phyloP scores from a whole-genome alignment of 2,113 vertebrate genomes.

The Shinisaurus crocodilurus region DNA sequence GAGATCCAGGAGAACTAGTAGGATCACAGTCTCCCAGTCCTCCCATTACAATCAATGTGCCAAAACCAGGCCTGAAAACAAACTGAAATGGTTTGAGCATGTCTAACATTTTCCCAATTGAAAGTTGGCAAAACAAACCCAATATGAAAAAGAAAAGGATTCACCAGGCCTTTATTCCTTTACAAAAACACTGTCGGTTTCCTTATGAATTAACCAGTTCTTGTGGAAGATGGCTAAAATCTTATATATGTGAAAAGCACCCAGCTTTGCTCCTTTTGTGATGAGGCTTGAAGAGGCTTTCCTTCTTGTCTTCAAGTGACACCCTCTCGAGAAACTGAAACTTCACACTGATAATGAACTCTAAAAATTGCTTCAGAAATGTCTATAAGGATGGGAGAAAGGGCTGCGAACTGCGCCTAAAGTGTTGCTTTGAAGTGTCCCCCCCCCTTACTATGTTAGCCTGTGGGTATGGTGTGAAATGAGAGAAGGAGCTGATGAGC shows the following conservation, averaged over 20 bases:
- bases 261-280: not conserved
- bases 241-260: not conserved
- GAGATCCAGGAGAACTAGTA: not conserved
- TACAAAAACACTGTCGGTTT: not conserved
- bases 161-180: not conserved
- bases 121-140: not conserved
- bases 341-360: not conserved
- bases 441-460: not conserved
- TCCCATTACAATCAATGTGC: not conserved
- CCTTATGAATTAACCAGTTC: not conserved
- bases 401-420: not conserved
- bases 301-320: not conserved
- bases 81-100: not conserved
- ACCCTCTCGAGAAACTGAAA: not conserved
- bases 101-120: not conserved
- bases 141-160: not conserved
- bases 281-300: not conserved
- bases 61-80: not conserved
- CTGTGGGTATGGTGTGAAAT: slow-evolving; percentile 13
- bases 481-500: not conserved
- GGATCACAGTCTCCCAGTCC: not conserved
- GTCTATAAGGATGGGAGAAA: slow-evolving; percentile 14
- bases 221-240: not conserved
- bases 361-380: slow-evolving; percentile 20
- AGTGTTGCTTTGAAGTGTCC: slow-evolving; percentile 22